Evolutionary conservation across 1,140 invertebrate genomes (phyloP).

Genomic region (Charaxes varanes): DNA sequence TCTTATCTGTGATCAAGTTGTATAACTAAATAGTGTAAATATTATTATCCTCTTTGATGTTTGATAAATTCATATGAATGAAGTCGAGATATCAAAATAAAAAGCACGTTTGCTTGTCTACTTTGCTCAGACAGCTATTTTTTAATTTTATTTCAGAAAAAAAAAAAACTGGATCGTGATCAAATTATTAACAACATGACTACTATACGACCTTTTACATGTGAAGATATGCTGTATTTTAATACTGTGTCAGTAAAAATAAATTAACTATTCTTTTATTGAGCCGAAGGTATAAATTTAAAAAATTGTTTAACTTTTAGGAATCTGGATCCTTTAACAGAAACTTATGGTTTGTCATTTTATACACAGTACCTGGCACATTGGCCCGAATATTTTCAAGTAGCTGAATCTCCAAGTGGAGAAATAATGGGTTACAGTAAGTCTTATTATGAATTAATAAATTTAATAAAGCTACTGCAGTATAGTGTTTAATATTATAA

Average conservation of each 20-base stretch:
- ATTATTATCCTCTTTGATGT: no score
- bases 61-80: no score
- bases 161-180: no score
- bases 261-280: conserved; percentile 11
- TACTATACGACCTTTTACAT: conserved; percentile 93
- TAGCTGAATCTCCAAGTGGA: conserved; percentile 94
- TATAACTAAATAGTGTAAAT: no score
- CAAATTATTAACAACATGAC: conserved; percentile 80
- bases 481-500: no score
- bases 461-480: no score
- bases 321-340: conserved; percentile 96
- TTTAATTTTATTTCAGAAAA: no score
- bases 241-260: conserved; percentile 90
- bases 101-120: no score
- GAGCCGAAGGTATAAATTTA: not conserved
- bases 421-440: conserved; percentile 99
- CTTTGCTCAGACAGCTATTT: no score
- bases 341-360: conserved; percentile 98
- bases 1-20: no score
- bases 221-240: conserved; percentile 96
- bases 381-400: conserved; percentile 99
- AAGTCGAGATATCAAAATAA: no score
- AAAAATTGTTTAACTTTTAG: conserved; percentile 74
- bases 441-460: conserved; percentile 68
- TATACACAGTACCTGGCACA: conserved; percentile 98